Base-by-base conservation (phyloP, 2,797 vertebrate species). In the Steatocranus sp. region DNA sequence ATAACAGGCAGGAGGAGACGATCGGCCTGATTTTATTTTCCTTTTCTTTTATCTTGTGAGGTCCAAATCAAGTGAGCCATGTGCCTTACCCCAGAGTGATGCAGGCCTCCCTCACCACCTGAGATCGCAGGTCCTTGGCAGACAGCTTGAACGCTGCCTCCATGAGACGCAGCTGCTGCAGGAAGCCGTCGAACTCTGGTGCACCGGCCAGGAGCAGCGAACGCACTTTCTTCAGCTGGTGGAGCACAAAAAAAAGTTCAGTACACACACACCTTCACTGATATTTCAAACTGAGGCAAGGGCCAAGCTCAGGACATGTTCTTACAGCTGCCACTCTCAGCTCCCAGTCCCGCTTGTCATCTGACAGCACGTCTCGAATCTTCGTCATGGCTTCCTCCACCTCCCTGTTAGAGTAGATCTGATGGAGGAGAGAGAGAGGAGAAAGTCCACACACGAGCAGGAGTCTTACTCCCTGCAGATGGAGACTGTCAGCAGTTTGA, bases 291-390 rank as follows among this genome's bases (percentile, higher is more conserved):
- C 25, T n/a, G 68, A 48, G 25, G 43, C 17, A 25, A 73, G 17
- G 43, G 43, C 23, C 18, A 32, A 5, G 7, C 32, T 7, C 27
- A 10, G 34, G 38, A 36, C 1, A 8, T 9, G 97, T 98, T 1
- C 97, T 98, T 94, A 99, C 98, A 11, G 98, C 98, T 1, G 91
- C 94, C 83, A 99, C 97, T 90, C 98, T 91, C 83, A 99, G 98
- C 80, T 99, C 98, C 98, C 98, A 99, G 92, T 99, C 98, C 5
- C 97, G 96, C 87, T 99, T 99, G 88, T 99, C 98, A 73, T 99
- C 97, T 1, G 98, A 98, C 1, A 99, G 86, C 73, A 99, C 97
- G 75, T 99, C 98, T 56, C 98, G 94, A 83, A 99, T 97, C 96
- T 99, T 99, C 38, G 97, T 97, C 96, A 99, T 97, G 81, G 97